Conservation (phyloP, 2,888 invertebrate species). For the Polymixis flavicincta region DNA sequence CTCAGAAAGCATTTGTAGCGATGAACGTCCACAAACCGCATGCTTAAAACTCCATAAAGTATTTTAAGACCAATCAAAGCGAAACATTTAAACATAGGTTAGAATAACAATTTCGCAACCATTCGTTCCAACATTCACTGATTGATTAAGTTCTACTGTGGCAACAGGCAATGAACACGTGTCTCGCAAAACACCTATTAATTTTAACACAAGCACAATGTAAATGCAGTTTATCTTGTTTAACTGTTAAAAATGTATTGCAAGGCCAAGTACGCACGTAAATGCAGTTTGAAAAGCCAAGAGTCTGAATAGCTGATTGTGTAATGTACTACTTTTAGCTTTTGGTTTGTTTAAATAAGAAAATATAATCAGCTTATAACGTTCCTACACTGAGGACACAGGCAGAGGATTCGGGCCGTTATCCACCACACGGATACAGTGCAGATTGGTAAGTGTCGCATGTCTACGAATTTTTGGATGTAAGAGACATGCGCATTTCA, state of each 20-base stretch:
- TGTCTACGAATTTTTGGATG: too few species aligned
- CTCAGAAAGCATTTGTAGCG: constrained; percentile 8
- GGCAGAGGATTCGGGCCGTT: neutral
- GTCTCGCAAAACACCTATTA: constrained; percentile 55
- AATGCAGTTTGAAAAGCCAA: constrained; percentile 18
- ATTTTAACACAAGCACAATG: constrained; percentile 51
- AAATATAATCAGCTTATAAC: too few species aligned
- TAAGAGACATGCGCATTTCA: too few species aligned
- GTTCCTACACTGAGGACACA: neutral
- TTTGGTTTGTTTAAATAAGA: neutral
- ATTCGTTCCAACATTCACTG: constrained; percentile 67
- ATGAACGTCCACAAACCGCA: neutral
- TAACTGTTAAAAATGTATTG: constrained; percentile 42
- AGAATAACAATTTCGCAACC: constrained; percentile 60
- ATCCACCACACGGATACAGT: neutral
- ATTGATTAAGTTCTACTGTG: constrained; percentile 68
- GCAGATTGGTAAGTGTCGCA: neutral
- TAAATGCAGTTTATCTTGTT: constrained; percentile 50
- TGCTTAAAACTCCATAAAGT: constrained; percentile 16
- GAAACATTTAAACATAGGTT: constrained; percentile 53
- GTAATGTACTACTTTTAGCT: neutral
- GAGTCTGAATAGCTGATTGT: constrained; percentile 1
- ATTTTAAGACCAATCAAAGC: constrained; percentile 32
- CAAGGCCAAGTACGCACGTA: constrained; percentile 48
- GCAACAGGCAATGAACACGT: constrained; percentile 59